These are phyloP conservation scores for Cerastoderma edule DNA, from an alignment of 2,888 invertebrate genomes.

Conservation along the genomic window DNA sequence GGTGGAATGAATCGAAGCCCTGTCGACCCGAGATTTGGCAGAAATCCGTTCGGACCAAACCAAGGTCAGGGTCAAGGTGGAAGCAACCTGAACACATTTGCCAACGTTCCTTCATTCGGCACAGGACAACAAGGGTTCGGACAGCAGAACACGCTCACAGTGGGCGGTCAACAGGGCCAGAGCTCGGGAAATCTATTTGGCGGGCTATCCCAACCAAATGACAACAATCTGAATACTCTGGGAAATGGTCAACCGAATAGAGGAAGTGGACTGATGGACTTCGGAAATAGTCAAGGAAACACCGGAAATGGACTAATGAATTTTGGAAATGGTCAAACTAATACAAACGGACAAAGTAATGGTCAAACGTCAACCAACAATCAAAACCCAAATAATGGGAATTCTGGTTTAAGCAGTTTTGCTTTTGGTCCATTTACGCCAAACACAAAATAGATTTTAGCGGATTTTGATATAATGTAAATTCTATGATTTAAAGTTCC, in stretches of 20 bases:
- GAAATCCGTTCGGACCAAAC: conserved; percentile 4
- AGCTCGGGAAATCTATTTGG: conserved; percentile 13
- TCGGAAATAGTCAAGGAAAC: too few species aligned
- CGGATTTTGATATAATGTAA: too few species aligned
- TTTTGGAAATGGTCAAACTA: too few species aligned
- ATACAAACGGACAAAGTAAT: conserved; percentile 7
- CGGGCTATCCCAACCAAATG: conserved; percentile 10
- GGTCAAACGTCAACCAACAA: not conserved
- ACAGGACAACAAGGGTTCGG: not conserved
- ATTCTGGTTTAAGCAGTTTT: conserved; percentile 10
- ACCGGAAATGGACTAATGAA: conserved; percentile 7
- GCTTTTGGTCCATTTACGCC: conserved; percentile 11
- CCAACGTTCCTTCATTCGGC: conserved; percentile 4
- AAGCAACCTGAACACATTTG: conserved; percentile 17
- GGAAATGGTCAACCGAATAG: too few species aligned
- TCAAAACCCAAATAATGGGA: conserved; percentile 2
- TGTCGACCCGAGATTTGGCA: not conserved
- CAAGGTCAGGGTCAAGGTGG: not conserved
- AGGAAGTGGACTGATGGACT: too few species aligned
- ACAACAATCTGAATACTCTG: conserved; percentile 10
- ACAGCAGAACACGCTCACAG: not conserved
- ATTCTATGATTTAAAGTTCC: too few species aligned
- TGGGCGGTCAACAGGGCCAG: not conserved
- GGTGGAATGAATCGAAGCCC: not conserved
- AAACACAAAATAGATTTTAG: conserved; percentile 18